These are phyloP conservation scores for Maniola jurtina DNA, from an alignment of 1,140 invertebrate species.

Conservation along the genomic window DNA sequence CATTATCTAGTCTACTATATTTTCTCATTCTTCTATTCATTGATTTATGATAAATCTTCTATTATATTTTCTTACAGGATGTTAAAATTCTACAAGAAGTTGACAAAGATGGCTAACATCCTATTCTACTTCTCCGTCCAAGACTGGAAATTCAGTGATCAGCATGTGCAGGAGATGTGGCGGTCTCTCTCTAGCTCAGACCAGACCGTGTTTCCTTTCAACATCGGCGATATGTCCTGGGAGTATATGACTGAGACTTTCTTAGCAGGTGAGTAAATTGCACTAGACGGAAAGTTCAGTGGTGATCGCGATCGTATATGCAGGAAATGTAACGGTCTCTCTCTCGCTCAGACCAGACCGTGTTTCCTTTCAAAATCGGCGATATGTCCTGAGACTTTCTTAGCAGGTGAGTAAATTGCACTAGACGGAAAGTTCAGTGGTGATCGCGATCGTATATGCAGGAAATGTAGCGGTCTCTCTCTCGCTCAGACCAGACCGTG, in stretches of 20 bases:
- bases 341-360: conserved; percentile 80
- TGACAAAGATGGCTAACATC: conserved; percentile 83
- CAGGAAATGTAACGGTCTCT: conserved; percentile 80
- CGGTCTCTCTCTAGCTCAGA: conserved; percentile 81
- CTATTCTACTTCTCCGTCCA: conserved; percentile 86
- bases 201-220: conserved; percentile 83
- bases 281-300: too few relatives aligned
- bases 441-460: conserved; percentile 79
- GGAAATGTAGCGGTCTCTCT: conserved; percentile 80
- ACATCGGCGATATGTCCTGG: conserved; percentile 85
- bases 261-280: conserved; percentile 42
- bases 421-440: conserved; percentile 77
- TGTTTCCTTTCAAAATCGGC: conserved; percentile 86
- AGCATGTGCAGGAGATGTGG: conserved; percentile 81
- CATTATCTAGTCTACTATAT: too few relatives aligned
- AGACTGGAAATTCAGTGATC: conserved; percentile 85
- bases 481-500: conserved; percentile 80
- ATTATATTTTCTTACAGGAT: conserved; percentile 81
- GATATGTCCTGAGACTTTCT: conserved; percentile 80
- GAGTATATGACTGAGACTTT: conserved; percentile 63
- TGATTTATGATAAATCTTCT: too few relatives aligned
- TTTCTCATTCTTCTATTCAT: too few relatives aligned
- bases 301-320: conserved; percentile 82
- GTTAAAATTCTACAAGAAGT: conserved; percentile 84
- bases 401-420: conserved; percentile 41